Conservation (phyloP, 2,113 vertebrate genomes). For the Dendropsophus ebraccatus region DNA sequence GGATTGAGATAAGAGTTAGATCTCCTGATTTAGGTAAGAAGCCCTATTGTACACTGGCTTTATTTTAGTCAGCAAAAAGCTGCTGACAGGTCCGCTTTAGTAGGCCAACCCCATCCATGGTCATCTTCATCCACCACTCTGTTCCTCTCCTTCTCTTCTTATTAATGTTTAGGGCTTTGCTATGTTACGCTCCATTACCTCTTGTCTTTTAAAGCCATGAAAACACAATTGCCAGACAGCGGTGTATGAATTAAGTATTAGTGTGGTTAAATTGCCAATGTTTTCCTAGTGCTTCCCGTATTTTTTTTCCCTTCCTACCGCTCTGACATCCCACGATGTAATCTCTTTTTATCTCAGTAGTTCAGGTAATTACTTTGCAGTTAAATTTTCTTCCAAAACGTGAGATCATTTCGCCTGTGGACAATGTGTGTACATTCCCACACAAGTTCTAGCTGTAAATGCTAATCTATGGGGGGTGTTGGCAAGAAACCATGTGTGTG, state of each 20-base stretch:
- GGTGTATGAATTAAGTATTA: not conserved
- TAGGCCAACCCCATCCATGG: no score
- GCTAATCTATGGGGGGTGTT: not conserved
- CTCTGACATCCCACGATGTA: not conserved
- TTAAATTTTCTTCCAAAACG: not conserved
- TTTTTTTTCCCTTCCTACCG: slow-evolving; percentile 4
- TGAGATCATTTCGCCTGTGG: slow-evolving; percentile 40
- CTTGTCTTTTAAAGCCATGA: no score
- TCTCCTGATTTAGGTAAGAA: no score
- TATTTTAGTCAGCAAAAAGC: no score
- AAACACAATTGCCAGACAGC: no score
- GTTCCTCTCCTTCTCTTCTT: no score
- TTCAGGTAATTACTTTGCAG: not conserved
- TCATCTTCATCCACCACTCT: no score
- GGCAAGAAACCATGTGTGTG: not conserved
- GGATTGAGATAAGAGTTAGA: no score
- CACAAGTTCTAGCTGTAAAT: slow-evolving; percentile 1
- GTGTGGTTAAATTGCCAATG: not conserved
- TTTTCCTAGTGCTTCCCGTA: not conserved
- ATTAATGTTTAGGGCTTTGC: no score
- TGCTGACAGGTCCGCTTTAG: no score
- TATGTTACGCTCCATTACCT: no score
- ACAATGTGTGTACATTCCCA: slow-evolving; percentile 10
- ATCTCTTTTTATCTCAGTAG: not conserved
- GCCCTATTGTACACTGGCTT: no score